A percentile compares a stretch with the other conserved stretches of the same genome.
Evolutionary conservation across 2,797 vertebrate genomes (phyloP).

Genomic region (Chromobotia macracanthus): DNA sequence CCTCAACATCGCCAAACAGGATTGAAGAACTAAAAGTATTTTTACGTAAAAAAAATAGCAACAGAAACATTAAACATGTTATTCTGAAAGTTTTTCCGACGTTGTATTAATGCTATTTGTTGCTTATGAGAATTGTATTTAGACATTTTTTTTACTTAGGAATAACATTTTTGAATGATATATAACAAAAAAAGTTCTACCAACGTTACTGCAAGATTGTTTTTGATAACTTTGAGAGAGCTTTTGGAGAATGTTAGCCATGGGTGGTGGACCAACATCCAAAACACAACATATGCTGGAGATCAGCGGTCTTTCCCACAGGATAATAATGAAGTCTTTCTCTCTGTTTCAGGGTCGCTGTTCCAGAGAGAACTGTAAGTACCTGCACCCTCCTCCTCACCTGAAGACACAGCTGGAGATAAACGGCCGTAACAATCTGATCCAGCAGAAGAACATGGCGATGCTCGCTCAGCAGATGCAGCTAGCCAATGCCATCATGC

Average conservation of each 20-base stretch:
- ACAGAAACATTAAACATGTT: no score
- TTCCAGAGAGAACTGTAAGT: conserved; percentile 98
- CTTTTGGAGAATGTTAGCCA: no score
- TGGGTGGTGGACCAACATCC: no score
- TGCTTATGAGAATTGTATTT: no score
- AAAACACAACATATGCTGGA: no score
- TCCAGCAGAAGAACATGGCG: conserved; percentile 99
- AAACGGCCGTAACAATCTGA: conserved; percentile 98
- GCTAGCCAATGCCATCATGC: conserved; percentile 97
- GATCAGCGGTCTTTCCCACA: neutral
- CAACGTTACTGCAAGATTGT: no score
- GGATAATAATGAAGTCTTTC: neutral
- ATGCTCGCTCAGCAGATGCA: conserved; percentile 99
- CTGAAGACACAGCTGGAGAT: conserved; percentile 99
- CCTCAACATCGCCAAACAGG: neutral
- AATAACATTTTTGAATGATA: no score
- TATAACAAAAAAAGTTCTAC: no score
- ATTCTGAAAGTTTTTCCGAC: no score
- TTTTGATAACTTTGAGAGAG: no score
- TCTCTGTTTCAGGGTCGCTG: conserved; percentile 85
- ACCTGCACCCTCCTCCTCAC: conserved; percentile 94
- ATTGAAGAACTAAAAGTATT: neutral
- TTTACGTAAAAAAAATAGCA: neutral
- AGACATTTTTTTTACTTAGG: no score
- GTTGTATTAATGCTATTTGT: no score